Evolutionary conservation across 1,140 invertebrate genomes (phyloP), one percentile per base, ranked within the genome.

Genomic region (Lutraria rhynchaena): DNA sequence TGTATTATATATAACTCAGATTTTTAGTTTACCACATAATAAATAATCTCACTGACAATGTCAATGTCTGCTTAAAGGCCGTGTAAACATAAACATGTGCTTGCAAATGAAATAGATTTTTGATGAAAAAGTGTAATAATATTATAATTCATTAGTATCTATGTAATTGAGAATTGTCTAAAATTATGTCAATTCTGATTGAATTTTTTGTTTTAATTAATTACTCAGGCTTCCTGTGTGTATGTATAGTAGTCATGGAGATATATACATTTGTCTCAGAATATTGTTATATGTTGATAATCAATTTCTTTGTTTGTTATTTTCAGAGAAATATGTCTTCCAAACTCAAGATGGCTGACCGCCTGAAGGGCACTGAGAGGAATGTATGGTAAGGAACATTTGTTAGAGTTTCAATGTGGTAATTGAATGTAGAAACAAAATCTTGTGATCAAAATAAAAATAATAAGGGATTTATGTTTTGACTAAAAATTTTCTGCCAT

Each of bases 351-450:
- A 70, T 84, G 41, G 84, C 90, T 15, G 84, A 88, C 60, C 75
- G 89, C 22, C 83, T 90, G 35, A 83, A 78, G 27, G 90, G 90
- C 63, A 88, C 86, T 19, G 90, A 91, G 73, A 88, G 87, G 44
- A 91, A 90, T 86, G 85, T 91, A 17, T 91, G 89, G 89, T 91
- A 77, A 86, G 37, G 17, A 11, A 29, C 1, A 2, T 9, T 65
- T 53, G 55, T 58, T 70, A n/a, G n/a, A n/a, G n/a, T n/a, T n/a
- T n/a, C n/a, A n/a, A n/a, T n/a, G n/a, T n/a, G n/a, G n/a, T n/a
- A n/a, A n/a, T n/a, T n/a, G n/a, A n/a, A n/a, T n/a, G n/a, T n/a
- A n/a, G n/a, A n/a, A n/a, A n/a, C n/a, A n/a, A n/a, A n/a, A n/a
- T n/a, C n/a, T n/a, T n/a, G n/a, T n/a, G n/a, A n/a, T n/a, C n/a